Conservation (phyloP, 1,140 invertebrate genomes). For the Drosophila cardini region DNA sequence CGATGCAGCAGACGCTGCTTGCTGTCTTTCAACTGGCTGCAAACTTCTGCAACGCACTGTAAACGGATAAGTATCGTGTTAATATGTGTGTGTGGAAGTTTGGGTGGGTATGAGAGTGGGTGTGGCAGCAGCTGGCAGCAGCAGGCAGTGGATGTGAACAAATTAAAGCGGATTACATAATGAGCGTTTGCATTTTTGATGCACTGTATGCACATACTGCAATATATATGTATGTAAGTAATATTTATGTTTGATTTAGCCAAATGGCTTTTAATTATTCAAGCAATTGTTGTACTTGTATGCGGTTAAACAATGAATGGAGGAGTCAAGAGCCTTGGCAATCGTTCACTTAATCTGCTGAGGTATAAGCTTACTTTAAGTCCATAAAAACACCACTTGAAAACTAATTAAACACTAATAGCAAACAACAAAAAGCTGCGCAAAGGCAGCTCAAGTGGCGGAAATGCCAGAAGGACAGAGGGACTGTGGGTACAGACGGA, state of each 20-base stretch:
- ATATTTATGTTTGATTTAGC: constrained; percentile 43
- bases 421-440: constrained; percentile 62
- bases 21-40: constrained; percentile 29
- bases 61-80: constrained; percentile 2
- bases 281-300: constrained; percentile 3
- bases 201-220: not conserved
- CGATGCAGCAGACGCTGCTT: constrained; percentile 3
- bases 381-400: constrained; percentile 83
- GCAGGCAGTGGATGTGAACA: constrained; percentile 5
- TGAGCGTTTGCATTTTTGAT: constrained; percentile 50
- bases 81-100: not conserved
- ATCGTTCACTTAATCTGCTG: constrained; percentile 42
- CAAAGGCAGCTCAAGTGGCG: constrained; percentile 50
- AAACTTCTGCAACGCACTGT: constrained; percentile 48
- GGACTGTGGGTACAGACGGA: too few species aligned
- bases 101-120: not conserved
- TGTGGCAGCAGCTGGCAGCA: not conserved
- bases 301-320: constrained; percentile 18
- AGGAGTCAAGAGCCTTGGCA: constrained; percentile 4
- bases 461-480: constrained; percentile 22
- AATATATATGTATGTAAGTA: not conserved
- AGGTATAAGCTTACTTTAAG: constrained; percentile 61
- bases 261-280: constrained; percentile 74
- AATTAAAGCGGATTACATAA: constrained; percentile 72
- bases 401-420: constrained; percentile 85